Conservation (phyloP, 2,113 vertebrate genomes). For the Aleadryas rufinucha region DNA sequence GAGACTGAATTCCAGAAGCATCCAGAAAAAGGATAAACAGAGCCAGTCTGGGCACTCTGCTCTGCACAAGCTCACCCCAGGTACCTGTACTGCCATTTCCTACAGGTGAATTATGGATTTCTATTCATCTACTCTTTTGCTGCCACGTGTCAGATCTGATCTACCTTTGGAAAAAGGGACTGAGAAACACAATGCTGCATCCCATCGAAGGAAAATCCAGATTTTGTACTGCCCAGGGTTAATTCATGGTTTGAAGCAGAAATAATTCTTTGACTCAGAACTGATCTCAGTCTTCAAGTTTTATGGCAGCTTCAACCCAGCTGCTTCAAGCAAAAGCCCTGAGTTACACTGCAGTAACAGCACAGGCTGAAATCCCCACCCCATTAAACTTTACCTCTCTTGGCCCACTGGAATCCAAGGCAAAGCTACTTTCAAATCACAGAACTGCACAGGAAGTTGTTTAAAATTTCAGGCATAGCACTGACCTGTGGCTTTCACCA, state of each 20-base stretch:
- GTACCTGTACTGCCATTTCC: neutral
- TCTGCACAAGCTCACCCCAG: neutral
- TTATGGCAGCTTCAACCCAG: too few relatives aligned
- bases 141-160: neutral
- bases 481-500: neutral
- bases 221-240: neutral
- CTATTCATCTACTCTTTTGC: neutral
- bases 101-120: neutral
- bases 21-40: neutral
- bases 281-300: neutral
- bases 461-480: neutral
- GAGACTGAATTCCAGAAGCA: neutral
- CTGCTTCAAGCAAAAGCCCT: neutral
- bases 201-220: fast-evolving
- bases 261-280: neutral
- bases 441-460: neutral
- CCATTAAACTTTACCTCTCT: neutral
- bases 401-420: neutral
- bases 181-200: neutral
- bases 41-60: neutral
- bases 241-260: neutral
- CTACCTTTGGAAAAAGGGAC: neutral
- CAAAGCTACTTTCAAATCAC: neutral
- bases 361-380: neutral
- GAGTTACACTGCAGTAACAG: neutral